phyloP scores from a whole-genome alignment of 2,797 vertebrate genomes.

The Scolopax rusticola region DNA sequence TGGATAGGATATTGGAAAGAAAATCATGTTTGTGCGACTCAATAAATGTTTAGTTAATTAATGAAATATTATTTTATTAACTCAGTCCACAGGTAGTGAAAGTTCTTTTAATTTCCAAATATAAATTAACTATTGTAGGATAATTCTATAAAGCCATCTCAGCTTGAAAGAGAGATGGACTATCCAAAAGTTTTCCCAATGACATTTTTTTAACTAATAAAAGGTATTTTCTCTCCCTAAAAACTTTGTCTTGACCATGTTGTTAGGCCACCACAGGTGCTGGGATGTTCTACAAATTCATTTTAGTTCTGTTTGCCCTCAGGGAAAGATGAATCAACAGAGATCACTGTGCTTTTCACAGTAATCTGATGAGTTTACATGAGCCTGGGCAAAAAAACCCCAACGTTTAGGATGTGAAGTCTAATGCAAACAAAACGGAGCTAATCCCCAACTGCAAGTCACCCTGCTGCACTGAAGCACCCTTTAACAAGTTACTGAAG shows the following conservation, averaged over 20 bases:
- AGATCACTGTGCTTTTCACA: neutral
- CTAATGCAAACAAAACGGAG: neutral
- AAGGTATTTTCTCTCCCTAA: neutral
- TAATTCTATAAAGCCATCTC: neutral
- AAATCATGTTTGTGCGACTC: neutral
- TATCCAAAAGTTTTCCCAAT: neutral
- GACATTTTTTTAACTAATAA: neutral
- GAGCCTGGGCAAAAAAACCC: neutral
- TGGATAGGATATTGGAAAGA: neutral
- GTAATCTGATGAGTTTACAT: neutral
- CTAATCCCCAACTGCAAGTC: neutral
- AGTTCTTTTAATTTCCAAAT: neutral
- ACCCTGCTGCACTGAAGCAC: neutral
- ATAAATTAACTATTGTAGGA: neutral
- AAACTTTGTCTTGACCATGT: neutral
- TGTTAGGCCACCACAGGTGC: neutral
- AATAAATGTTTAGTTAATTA: neutral
- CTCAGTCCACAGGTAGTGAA: neutral
- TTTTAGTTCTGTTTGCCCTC: neutral
- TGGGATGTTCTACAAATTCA: neutral
- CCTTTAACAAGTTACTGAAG: neutral
- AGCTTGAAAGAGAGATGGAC: neutral
- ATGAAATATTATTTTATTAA: constrained; percentile 26
- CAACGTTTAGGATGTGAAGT: neutral
- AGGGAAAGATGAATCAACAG: neutral